phyloP scores from a whole-genome alignment of 2,888 invertebrate species.

The Choreutis nemorana region DNA sequence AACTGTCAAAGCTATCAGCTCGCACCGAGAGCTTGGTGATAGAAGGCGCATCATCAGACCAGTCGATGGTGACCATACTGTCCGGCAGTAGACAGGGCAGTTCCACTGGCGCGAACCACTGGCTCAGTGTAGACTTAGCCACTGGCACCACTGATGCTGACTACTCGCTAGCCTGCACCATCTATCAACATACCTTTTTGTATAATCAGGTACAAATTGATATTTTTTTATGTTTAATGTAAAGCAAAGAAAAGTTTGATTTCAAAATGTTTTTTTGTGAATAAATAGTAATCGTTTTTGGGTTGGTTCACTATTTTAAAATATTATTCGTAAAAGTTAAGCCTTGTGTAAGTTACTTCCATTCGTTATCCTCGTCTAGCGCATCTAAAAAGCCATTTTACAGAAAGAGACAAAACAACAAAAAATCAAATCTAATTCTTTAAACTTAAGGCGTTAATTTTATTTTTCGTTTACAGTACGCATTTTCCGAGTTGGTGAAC shows the following conservation, averaged over 20 bases:
- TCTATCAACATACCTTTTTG: conserved; percentile 79
- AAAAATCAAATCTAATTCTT: conserved; percentile 1
- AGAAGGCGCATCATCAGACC: conserved; percentile 77
- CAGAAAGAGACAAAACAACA: too few species aligned
- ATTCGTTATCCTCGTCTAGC: too few species aligned
- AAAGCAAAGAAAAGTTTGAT: too few species aligned
- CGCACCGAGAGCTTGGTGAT: conserved; percentile 78
- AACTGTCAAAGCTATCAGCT: conserved; percentile 63
- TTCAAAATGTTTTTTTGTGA: too few species aligned
- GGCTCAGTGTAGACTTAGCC: conserved; percentile 77
- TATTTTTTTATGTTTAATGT: too few species aligned
- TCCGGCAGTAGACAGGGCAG: conserved; percentile 45
- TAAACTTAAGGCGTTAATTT: conserved; percentile 8
- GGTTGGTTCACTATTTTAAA: too few species aligned
- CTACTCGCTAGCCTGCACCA: conserved; percentile 70
- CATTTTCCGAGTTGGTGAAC: conserved; percentile 73
- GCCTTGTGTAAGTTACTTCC: too few species aligned
- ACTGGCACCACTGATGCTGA: conserved; percentile 71
- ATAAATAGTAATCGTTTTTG: too few species aligned
- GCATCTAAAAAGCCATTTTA: too few species aligned
- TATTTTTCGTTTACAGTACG: conserved; percentile 66
- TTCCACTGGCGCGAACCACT: conserved; percentile 72
- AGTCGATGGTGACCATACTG: conserved; percentile 75
- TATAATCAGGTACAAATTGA: conserved; percentile 88
- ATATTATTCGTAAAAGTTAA: too few species aligned